Base-by-base conservation (phyloP, 1,140 invertebrate species). In the Venustaconcha ellipsiformis region DNA sequence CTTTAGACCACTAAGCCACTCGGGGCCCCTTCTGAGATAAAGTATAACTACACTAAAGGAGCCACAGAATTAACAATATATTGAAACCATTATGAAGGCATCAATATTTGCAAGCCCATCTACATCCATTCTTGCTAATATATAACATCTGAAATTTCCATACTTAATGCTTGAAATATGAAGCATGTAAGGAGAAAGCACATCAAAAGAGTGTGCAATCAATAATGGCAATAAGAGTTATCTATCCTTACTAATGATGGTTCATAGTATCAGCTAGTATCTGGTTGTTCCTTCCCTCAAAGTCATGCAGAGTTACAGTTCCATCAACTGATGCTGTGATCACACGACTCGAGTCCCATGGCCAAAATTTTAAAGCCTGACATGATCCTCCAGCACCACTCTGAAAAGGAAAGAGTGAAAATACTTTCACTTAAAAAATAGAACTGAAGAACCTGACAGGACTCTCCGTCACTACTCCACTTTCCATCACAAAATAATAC, bases 381-480 rank as follows among this genome's bases (percentile, higher is more conserved):
- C 89, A 85, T 1, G 86, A 88, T 6, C 88, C 87, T 57, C 87
- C 88, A n/a, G 87, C 79, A 48, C 88, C 88, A 71, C 80, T 82
- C 88, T 89, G 67, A 18, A 73, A 78, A 48, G 75, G 67, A 70
- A 30, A 67, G 69, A 30, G 13, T 18, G 55, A 58, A 2, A 30
- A 30, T n/a, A 57, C 23, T 17, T n/a, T 20, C 20, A 58, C 18
- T 14, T 6, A 14, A 6, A 30, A 20, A 23, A 17, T 18, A 17
- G 0, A 8, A 55, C 15, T 23, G 4, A 17, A 17, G 56, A 1
- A 12, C 67, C 14, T 48, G 37, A 55, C 30, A 11, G 37, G 37
- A 48, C 6, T 48, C 6, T 48, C 37, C 8, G 11, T 6, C 37
- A 48, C 37, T 6, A 48, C 37, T 48, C 37, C 11, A 48, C 37